Percentiles rank a stretch among this genome's conserved stretches.
Evolutionary conservation across 2,888 invertebrate species (phyloP).

Genomic region (Blera fallax): DNA sequence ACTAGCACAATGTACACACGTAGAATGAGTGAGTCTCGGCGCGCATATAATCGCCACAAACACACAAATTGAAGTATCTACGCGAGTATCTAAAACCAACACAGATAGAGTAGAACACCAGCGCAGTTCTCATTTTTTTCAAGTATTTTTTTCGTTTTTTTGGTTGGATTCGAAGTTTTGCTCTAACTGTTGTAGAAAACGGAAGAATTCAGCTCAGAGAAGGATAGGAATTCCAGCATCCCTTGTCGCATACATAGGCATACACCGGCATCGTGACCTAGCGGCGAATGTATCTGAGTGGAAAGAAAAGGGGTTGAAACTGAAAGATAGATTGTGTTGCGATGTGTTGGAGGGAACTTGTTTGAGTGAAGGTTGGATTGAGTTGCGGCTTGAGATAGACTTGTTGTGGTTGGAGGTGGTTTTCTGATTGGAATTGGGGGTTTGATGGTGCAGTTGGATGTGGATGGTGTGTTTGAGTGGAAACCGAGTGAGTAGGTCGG

Average conservation of each 20-base stretch:
- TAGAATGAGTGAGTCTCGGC: slow-evolving; percentile 32
- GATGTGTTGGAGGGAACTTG: slow-evolving; percentile 6
- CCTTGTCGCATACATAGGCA: slow-evolving; percentile 32
- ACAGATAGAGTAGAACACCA: slow-evolving; percentile 35
- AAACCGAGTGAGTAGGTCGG: not conserved
- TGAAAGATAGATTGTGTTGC: slow-evolving; percentile 1
- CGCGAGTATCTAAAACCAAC: slow-evolving; percentile 28
- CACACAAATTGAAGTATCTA: slow-evolving; percentile 37
- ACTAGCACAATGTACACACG: not conserved
- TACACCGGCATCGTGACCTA: slow-evolving; percentile 63
- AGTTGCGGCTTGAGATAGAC: not conserved
- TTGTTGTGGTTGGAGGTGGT: not conserved
- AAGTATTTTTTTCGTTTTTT: slow-evolving; percentile 24
- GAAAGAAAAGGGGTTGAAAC: slow-evolving; percentile 40
- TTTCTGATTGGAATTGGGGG: not conserved
- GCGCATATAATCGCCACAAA: slow-evolving; percentile 23
- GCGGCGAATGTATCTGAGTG: slow-evolving; percentile 27
- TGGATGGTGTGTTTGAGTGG: not conserved
- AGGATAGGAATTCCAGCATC: slow-evolving; percentile 57
- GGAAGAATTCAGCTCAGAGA: slow-evolving; percentile 30
- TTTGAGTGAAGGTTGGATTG: not conserved
- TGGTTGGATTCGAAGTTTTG: not conserved
- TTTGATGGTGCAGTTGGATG: too few relatives aligned
- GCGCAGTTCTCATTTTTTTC: too few relatives aligned
- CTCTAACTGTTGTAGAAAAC: slow-evolving; percentile 22